Evolutionary conservation across 2,797 vertebrate species (phyloP).

Genomic region (Onychomys leucogaster): DNA sequence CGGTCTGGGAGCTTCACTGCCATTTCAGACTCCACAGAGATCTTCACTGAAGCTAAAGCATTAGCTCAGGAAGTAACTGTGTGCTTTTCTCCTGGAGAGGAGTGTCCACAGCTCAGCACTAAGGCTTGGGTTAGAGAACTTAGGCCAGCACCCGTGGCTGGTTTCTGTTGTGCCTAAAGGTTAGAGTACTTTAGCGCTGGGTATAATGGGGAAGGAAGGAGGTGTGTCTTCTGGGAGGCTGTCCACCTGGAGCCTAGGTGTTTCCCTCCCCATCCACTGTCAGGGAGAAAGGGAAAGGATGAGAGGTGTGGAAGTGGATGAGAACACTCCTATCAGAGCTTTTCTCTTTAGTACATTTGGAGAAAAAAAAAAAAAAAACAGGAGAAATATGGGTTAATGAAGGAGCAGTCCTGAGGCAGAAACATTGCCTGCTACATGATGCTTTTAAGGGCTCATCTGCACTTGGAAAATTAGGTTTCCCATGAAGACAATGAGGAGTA

Average conservation of each 20-base stretch:
- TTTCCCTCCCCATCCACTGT: background rate
- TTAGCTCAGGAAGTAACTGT: background rate
- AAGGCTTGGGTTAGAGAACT: background rate
- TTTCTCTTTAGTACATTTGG: conserved; percentile 16
- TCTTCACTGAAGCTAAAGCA: conserved; percentile 3
- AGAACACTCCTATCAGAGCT: background rate
- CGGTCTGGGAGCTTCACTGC: background rate
- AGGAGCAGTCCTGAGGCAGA: background rate
- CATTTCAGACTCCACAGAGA: conserved; percentile 37
- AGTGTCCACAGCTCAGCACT: background rate
- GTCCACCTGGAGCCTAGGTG: background rate
- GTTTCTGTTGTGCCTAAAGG: background rate
- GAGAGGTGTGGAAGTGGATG: background rate
- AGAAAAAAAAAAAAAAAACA: conserved; percentile 15
- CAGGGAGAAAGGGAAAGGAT: background rate
- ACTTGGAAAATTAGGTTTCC: conserved; percentile 52
- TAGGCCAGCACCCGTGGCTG: background rate
- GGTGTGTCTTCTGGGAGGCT: background rate
- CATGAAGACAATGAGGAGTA: background rate
- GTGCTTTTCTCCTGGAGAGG: background rate
- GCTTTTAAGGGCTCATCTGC: background rate
- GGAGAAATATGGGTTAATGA: background rate
- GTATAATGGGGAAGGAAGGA: background rate
- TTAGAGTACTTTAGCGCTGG: background rate
- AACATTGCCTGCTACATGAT: background rate